phyloP scores from a whole-genome alignment of 2,888 invertebrate species.

The Yponomeuta cagnagella region DNA sequence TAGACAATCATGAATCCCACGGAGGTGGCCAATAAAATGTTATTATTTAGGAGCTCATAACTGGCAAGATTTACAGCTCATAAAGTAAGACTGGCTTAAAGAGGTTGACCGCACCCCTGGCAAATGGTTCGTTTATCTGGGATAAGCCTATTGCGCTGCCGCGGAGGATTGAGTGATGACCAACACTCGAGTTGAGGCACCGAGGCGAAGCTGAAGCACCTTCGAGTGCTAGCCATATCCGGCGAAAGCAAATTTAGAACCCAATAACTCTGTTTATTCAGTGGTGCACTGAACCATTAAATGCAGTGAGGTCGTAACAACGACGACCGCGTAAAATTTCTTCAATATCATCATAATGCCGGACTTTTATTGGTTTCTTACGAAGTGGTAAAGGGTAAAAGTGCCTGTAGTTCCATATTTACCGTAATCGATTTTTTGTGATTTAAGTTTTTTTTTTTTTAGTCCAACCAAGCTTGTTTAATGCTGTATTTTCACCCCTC shows the following conservation, averaged over 20 bases:
- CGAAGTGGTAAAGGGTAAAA: slow-evolving; percentile 63
- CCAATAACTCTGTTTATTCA: slow-evolving; percentile 69
- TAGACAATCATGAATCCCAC: slow-evolving; percentile 59
- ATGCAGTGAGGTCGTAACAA: slow-evolving; percentile 57
- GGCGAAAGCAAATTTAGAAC: slow-evolving; percentile 71
- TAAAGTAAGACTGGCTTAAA: slow-evolving; percentile 45
- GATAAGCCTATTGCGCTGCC: slow-evolving; percentile 30
- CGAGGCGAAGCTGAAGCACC: slow-evolving; percentile 38
- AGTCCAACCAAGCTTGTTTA: background rate
- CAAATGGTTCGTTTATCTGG: slow-evolving; percentile 38
- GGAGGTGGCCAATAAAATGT: slow-evolving; percentile 62
- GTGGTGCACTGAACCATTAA: slow-evolving; percentile 73
- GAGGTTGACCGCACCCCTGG: slow-evolving; percentile 46
- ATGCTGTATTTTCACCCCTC: background rate
- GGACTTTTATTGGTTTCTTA: slow-evolving; percentile 69
- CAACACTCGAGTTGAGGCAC: slow-evolving; percentile 50
- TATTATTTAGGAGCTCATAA: slow-evolving; percentile 72
- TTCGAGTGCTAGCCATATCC: slow-evolving; percentile 70
- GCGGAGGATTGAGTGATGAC: slow-evolving; percentile 32
- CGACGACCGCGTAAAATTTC: slow-evolving; percentile 67
- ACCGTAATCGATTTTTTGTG: slow-evolving; percentile 32
- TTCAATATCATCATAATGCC: slow-evolving; percentile 71
- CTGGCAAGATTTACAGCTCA: slow-evolving; percentile 62
- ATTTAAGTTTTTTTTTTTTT: background rate
- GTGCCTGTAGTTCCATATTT: slow-evolving; percentile 60